phyloP scores from a whole-genome alignment of 2,888 invertebrate genomes.

The Ennomos fuscantarius region DNA sequence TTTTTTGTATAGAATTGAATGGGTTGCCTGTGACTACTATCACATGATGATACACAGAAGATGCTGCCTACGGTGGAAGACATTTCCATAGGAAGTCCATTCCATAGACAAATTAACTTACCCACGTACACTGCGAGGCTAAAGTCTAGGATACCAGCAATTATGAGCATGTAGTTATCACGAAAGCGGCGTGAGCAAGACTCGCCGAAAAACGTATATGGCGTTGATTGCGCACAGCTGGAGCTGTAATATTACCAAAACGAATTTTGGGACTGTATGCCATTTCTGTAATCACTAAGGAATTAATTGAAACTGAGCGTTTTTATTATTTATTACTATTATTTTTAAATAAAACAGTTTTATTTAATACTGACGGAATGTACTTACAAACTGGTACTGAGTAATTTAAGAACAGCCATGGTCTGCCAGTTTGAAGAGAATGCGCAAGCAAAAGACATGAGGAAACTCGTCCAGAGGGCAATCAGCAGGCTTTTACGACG shows the following conservation, averaged over 20 bases:
- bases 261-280: no score
- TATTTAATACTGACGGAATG: background rate
- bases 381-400: slow-evolving; percentile 60
- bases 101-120: slow-evolving; percentile 38
- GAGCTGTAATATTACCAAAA: slow-evolving; percentile 42
- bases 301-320: no score
- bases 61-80: no score
- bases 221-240: slow-evolving; percentile 71
- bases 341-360: slow-evolving; percentile 1
- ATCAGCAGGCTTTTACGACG: slow-evolving; percentile 50
- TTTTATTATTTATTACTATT: no score
- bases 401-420: slow-evolving; percentile 56
- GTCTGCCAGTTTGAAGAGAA: slow-evolving; percentile 63
- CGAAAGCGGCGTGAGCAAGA: slow-evolving; percentile 57
- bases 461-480: slow-evolving; percentile 53
- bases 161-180: slow-evolving; percentile 56
- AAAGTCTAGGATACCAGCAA: slow-evolving; percentile 54
- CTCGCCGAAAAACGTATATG: slow-evolving; percentile 80
- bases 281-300: no score
- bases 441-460: slow-evolving; percentile 50
- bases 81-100: no score
- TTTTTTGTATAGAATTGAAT: no score
- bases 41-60: no score
- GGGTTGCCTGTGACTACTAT: no score
- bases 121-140: slow-evolving; percentile 49